These are phyloP conservation scores for Lacanobia wlatinum DNA, from an alignment of 2,888 invertebrate genomes.

Conservation along the genomic window DNA sequence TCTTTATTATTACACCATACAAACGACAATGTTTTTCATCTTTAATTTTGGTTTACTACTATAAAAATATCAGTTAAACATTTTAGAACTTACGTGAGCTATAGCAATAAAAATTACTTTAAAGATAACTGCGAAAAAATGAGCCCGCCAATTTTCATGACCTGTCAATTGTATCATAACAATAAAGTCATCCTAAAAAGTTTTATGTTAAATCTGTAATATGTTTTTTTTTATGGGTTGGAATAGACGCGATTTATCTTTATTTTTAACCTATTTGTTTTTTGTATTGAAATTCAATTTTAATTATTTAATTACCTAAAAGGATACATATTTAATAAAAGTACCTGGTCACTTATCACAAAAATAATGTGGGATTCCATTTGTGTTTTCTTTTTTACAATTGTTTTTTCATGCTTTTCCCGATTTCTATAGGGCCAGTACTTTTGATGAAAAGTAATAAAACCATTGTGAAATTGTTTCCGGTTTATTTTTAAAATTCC, in stretches of 20 bases:
- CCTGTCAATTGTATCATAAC: not conserved
- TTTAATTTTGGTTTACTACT: not conserved
- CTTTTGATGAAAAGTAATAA: not conserved
- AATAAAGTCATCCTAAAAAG: not conserved
- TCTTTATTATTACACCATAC: no score
- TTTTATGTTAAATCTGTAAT: not conserved
- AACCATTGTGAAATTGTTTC: not conserved
- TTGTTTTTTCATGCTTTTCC: not conserved
- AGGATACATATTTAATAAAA: no score
- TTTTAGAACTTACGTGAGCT: no score
- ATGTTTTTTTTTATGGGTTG: not conserved
- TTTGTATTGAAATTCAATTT: not conserved
- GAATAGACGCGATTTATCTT: not conserved
- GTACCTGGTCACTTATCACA: not conserved
- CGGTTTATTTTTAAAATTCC: not conserved
- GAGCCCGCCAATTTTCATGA: not conserved
- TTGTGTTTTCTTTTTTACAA: conserved; percentile 1
- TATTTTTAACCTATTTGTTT: not conserved
- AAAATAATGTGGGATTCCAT: conserved; percentile 5
- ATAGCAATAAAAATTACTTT: no score
- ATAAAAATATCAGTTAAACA: no score
- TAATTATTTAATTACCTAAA: not conserved
- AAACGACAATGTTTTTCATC: no score
- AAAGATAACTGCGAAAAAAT: not conserved
- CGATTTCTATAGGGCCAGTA: not conserved